phyloP scores from a whole-genome alignment of 2,888 invertebrate genomes.

The Amitus sp. region DNA sequence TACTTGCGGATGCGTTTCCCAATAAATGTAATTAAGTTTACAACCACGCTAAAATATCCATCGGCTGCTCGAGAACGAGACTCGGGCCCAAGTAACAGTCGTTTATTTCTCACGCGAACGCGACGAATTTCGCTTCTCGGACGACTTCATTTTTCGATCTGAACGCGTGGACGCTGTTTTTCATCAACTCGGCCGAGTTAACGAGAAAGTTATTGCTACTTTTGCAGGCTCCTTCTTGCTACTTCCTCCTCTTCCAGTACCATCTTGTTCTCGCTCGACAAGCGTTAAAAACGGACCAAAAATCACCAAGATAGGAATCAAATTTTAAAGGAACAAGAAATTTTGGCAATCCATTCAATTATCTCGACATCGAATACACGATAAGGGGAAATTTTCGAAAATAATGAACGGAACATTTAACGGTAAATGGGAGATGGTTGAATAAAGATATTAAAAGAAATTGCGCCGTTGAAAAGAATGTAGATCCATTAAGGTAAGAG shows the following conservation, averaged over 20 bases:
- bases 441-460: not conserved
- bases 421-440: not conserved
- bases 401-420: not conserved
- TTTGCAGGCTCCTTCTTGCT: not conserved
- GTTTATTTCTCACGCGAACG: constrained; percentile 33
- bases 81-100: constrained; percentile 22
- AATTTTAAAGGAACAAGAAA: too few species aligned
- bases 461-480: too few species aligned
- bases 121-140: constrained; percentile 26
- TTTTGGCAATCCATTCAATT: too few species aligned
- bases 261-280: not conserved
- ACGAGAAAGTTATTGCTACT: constrained; percentile 1
- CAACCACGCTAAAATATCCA: constrained; percentile 31
- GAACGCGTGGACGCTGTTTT: constrained; percentile 21
- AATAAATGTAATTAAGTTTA: constrained; percentile 36
- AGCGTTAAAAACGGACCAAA: too few species aligned
- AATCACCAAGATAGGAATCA: too few species aligned
- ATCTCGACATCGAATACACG: too few species aligned
- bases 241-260: not conserved
- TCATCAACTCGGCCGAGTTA: constrained; percentile 25
- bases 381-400: too few species aligned
- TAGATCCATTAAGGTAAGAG: not conserved
- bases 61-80: constrained; percentile 18
- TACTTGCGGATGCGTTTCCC: constrained; percentile 28
- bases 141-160: constrained; percentile 31